phyloP scores from a whole-genome alignment of 2,797 vertebrate genomes.

The Onychomys torridus region DNA sequence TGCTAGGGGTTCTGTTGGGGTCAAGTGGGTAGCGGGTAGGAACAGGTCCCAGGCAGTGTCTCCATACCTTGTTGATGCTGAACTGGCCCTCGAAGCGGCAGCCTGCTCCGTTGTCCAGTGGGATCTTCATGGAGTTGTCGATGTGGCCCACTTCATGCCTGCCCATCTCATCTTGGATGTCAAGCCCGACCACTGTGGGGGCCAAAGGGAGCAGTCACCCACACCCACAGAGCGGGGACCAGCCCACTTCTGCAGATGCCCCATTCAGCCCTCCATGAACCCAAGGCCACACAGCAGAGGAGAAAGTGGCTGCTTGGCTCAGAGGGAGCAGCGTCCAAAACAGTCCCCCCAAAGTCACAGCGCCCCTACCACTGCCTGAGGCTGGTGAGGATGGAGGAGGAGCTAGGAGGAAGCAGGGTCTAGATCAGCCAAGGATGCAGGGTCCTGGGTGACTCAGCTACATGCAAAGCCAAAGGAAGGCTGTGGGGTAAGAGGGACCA shows the following conservation, averaged over 20 bases:
- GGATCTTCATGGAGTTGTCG: constrained; percentile 98
- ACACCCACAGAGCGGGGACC: background rate
- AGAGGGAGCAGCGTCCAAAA: background rate
- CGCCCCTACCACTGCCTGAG: too few species aligned
- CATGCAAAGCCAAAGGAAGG: background rate
- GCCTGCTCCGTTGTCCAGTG: constrained; percentile 93
- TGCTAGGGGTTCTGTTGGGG: background rate
- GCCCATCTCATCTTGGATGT: constrained; percentile 99
- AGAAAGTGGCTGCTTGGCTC: too few species aligned
- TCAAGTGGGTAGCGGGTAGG: fast-evolving
- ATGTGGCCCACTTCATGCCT: constrained; percentile 99
- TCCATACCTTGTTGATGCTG: constrained; percentile 96
- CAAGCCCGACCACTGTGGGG: constrained; percentile 95
- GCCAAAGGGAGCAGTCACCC: constrained; percentile 24
- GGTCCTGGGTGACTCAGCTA: background rate
- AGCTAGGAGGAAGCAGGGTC: background rate
- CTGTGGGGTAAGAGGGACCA: background rate
- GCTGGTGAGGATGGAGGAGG: background rate
- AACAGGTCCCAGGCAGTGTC: background rate
- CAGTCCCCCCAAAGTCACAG: background rate
- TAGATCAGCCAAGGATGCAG: background rate
- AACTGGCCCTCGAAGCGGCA: constrained; percentile 99
- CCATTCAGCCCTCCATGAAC: fast-evolving
- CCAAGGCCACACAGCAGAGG: background rate
- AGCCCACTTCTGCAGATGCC: background rate